Percentiles rank a stretch among this genome's conserved stretches.
phyloP scores from a whole-genome alignment of 2,888 invertebrate species.

The Drosophila greeni region DNA sequence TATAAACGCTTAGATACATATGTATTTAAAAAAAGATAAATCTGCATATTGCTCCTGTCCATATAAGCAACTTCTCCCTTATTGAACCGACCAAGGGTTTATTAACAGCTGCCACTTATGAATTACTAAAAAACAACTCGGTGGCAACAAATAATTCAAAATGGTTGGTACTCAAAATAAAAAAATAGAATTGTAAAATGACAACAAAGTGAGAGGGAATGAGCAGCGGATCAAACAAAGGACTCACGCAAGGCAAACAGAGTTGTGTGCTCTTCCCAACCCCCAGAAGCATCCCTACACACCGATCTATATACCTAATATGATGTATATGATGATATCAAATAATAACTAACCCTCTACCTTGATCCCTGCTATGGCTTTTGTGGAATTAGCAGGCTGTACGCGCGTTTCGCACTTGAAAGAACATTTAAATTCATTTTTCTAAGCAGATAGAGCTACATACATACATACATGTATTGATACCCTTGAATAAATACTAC shows the following conservation, averaged over 20 bases:
- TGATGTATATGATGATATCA: conserved; percentile 33
- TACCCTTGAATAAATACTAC: background rate
- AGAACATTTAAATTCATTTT: conserved; percentile 11
- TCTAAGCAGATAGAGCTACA: background rate
- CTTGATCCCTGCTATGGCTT: background rate
- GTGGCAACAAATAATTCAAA: conserved; percentile 55
- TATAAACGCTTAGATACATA: background rate
- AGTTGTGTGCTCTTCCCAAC: conserved; percentile 20
- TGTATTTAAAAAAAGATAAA: conserved; percentile 3
- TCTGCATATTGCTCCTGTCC: conserved; percentile 23
- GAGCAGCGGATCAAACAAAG: conserved; percentile 31
- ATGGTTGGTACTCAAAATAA: conserved; percentile 43
- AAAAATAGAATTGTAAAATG: conserved; percentile 57
- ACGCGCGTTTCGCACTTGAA: background rate
- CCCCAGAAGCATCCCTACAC: conserved; percentile 41
- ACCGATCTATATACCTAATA: conserved; percentile 9
- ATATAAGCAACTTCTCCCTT: conserved; percentile 16
- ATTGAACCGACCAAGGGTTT: conserved; percentile 20
- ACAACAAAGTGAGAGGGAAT: conserved; percentile 47
- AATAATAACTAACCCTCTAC: conserved; percentile 63
- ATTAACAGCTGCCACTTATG: conserved; percentile 64
- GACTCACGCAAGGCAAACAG: conserved; percentile 25
- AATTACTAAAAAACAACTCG: conserved; percentile 48
- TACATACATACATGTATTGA: no score
- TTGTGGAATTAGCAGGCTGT: conserved; percentile 38